Percentiles rank a stretch among this genome's conserved stretches.
Conservation (phyloP, 1,140 invertebrate species). For the Calephelis virginiensis region DNA sequence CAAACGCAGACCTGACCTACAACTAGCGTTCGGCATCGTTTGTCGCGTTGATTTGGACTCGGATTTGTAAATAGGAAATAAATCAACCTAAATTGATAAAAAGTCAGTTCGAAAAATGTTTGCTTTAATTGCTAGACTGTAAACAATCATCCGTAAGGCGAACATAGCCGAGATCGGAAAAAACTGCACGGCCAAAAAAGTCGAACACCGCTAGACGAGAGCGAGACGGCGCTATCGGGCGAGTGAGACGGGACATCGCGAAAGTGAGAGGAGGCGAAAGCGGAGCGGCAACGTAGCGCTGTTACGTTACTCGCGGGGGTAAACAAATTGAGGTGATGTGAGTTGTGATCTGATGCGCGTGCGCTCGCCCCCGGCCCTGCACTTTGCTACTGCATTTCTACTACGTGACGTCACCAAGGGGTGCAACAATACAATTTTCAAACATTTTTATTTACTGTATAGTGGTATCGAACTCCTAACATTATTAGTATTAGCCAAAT, state of each 20-base stretch:
- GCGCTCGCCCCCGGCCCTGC: conserved; percentile 54
- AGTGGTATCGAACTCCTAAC: no score
- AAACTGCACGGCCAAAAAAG: conserved; percentile 72
- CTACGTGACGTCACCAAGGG: conserved; percentile 55
- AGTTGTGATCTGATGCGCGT: conserved; percentile 52
- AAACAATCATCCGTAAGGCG: conserved; percentile 61
- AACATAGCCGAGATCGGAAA: conserved; percentile 64
- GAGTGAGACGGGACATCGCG: conserved; percentile 53
- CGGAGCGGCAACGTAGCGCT: conserved; percentile 62
- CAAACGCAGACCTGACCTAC: conserved; percentile 20
- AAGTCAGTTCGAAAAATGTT: not conserved
- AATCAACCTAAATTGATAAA: conserved; percentile 20
- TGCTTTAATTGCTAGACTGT: conserved; percentile 37
- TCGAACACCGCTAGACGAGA: conserved; percentile 71
- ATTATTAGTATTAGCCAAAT: no score
- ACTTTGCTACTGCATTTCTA: conserved; percentile 70
- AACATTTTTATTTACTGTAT: not conserved
- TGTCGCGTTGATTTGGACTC: not conserved
- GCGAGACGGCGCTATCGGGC: conserved; percentile 40
- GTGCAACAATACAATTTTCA: not conserved
- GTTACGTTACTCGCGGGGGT: conserved; percentile 65
- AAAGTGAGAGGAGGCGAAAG: conserved; percentile 73
- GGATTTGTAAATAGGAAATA: conserved; percentile 28
- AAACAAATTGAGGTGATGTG: conserved; percentile 64
- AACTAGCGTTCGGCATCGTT: conserved; percentile 17